Evolutionary conservation across 2,797 vertebrate genomes (phyloP), one percentile per base, ranked within the genome.

Genomic region (Nyctibius grandis): DNA sequence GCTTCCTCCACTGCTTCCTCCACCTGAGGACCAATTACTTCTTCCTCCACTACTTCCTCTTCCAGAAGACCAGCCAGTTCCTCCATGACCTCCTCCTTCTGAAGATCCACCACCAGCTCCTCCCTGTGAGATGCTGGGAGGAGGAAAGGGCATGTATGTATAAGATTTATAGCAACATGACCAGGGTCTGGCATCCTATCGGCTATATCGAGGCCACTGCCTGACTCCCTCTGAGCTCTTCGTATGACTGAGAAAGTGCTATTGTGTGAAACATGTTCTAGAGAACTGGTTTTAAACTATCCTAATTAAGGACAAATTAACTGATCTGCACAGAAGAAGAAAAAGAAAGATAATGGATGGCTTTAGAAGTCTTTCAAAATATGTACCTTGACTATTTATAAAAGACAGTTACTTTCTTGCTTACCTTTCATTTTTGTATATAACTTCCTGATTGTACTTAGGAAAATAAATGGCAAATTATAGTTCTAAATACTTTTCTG

Each of bases 61-160:
- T 80, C 91, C 92, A 26, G 94, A 73, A 59, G 63, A 48, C 48
- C 56, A 73, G n/a, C 36, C 38, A 20, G 4, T 45, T 77, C 70
- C 83, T 85, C 85, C 72, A 7, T 65, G 91, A 26, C 94, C 56
- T 87, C 94, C 90, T 91, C 89, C 89, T 91, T 91, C 93, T 23
- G 92, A 69, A 45, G 88, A 94, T 48, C 91, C 89, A 31, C 84
- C 53, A 38, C 85, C 89, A 57, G 29, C 92, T 95, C 93, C 95
- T 93, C 91, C 95, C 54, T 93, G 54, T 4, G 87, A 45, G 44
- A 11, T 73, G 59, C 96, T 97, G 93, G 63, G 40, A 86, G 91
- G 34, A 77, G 60, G n/a, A 75, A 83, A 9, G 54, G 26, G 0
- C 7, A 2, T 21, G 18, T 16, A 4, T 6, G 18, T 15, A 9